A percentile compares a stretch with the other conserved stretches of the same genome.
These are phyloP conservation scores for Plutella xylostella DNA, from an alignment of 2,888 invertebrate genomes.

Conservation along the genomic window DNA sequence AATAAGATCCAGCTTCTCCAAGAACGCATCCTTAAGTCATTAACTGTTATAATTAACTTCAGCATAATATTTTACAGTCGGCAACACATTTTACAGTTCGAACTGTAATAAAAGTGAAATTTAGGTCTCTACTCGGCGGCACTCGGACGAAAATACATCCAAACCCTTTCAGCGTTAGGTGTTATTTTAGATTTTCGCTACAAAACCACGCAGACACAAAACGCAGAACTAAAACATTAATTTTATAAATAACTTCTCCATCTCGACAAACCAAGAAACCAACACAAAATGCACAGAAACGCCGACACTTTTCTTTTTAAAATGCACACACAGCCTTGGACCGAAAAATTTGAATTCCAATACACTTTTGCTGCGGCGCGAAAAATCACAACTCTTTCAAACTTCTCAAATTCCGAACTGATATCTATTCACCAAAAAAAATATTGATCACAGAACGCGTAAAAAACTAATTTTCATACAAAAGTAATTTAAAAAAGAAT, in stretches of 20 bases:
- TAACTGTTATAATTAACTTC: background rate
- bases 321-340: background rate
- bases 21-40: background rate
- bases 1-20: too few species aligned
- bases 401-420: background rate
- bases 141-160: conserved; percentile 42
- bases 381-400: background rate
- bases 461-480: background rate
- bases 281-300: conserved; percentile 8
- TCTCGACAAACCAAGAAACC: background rate
- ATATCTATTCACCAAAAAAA: background rate
- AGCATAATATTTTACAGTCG: conserved; percentile 2
- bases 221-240: conserved; percentile 22
- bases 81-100: conserved; percentile 3
- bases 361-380: background rate
- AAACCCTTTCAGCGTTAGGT: conserved; percentile 44
- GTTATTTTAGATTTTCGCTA: conserved; percentile 49
- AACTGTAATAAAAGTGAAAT: conserved; percentile 21
- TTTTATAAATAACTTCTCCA: conserved; percentile 16
- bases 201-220: conserved; percentile 47
- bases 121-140: conserved; percentile 24
- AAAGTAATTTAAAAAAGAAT: background rate
- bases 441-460: background rate
- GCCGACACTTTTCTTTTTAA: background rate
- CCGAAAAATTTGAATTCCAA: conserved; percentile 1